A percentile compares a stretch with the other conserved stretches of the same genome.
These are phyloP conservation scores for Ispidina picta DNA, from an alignment of 2,797 vertebrate genomes.

Conservation along the genomic window DNA sequence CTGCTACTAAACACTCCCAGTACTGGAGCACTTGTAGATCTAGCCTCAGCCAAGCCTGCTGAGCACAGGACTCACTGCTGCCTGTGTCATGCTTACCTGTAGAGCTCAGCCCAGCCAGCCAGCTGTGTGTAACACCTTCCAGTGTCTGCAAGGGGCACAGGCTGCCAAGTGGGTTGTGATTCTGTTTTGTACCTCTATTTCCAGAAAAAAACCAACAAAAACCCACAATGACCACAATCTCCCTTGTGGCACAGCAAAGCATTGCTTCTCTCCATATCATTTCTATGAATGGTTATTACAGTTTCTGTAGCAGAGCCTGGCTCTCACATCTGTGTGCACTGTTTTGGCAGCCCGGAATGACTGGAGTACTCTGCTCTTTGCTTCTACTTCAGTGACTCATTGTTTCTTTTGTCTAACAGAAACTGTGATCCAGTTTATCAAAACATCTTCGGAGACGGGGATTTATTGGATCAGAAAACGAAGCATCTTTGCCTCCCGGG, in stretches of 20 bases:
- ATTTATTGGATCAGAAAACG: not conserved
- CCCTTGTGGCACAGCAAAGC: not conserved
- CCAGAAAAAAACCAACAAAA: not conserved
- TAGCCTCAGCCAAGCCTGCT: not conserved
- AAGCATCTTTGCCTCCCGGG: not conserved
- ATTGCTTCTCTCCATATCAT: not conserved
- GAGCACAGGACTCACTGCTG: not conserved
- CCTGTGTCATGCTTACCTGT: accelerated
- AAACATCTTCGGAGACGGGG: not conserved
- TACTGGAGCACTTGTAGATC: not conserved
- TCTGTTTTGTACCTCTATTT: not conserved
- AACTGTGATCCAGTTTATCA: not conserved
- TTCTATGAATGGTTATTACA: not conserved
- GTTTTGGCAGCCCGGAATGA: not conserved
- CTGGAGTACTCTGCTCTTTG: not conserved
- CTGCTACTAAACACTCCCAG: not conserved
- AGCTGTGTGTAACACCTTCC: not conserved
- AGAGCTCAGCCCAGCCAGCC: not conserved
- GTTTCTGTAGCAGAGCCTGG: not conserved
- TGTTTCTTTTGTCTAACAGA: not conserved
- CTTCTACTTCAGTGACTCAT: not conserved
- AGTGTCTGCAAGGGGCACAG: not conserved
- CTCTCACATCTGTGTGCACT: not conserved
- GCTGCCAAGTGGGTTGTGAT: not conserved
- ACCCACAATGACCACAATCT: not conserved